A percentile compares a stretch with the other conserved stretches of the same genome.
Evolutionary conservation across 2,113 vertebrate species (phyloP).

Genomic region (Phocoena phocoena): DNA sequence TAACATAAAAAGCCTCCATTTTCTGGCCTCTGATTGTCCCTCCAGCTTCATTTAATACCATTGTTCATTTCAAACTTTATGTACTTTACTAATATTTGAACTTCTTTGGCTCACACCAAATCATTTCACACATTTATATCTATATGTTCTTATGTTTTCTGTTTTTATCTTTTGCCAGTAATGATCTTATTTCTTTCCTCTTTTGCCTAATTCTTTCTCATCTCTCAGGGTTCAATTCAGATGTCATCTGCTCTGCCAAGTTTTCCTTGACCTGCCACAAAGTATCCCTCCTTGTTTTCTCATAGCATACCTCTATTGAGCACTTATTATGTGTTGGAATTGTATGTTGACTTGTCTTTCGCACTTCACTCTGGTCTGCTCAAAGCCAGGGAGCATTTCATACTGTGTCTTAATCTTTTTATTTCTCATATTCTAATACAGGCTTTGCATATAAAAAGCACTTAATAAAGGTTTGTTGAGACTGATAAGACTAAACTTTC

Average conservation of each 20-base stretch:
- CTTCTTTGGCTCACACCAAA: background rate
- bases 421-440: background rate
- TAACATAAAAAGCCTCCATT: background rate
- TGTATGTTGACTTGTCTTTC: background rate
- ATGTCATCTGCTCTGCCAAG: background rate
- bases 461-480: background rate
- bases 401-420: background rate
- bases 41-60: background rate
- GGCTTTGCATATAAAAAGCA: background rate
- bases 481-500: background rate
- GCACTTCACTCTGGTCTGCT: background rate
- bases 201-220: conserved; percentile 10
- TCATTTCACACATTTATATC: background rate
- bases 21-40: background rate
- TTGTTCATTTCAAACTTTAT: background rate
- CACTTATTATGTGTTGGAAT: background rate
- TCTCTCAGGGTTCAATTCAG: background rate
- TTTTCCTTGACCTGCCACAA: background rate
- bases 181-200: background rate
- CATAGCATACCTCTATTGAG: background rate
- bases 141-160: background rate
- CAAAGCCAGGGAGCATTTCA: background rate
- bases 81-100: background rate
- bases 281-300: background rate
- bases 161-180: background rate